phyloP scores from a whole-genome alignment of 2,888 invertebrate species.

The Melinaea menophilus region DNA sequence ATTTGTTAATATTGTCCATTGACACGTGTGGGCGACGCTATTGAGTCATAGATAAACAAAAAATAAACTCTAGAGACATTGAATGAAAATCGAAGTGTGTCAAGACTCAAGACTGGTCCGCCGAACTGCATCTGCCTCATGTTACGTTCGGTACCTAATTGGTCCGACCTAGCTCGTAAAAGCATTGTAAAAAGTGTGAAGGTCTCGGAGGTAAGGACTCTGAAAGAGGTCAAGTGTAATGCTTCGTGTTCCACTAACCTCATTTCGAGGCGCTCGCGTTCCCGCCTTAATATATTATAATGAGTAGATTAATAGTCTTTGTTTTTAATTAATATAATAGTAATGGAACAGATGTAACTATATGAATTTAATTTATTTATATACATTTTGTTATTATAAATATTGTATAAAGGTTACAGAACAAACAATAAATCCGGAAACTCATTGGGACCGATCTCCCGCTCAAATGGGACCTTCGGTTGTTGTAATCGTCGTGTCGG shows the following conservation, averaged over 20 bases:
- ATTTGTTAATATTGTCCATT: conserved; percentile 11
- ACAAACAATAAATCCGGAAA: conserved; percentile 50
- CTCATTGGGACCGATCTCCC: conserved; percentile 37
- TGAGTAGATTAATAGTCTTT: conserved; percentile 50
- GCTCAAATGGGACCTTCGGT: conserved; percentile 68
- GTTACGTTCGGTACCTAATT: conserved; percentile 68
- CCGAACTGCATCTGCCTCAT: conserved; percentile 42
- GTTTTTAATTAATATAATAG: conserved; percentile 25
- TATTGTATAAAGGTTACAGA: background rate
- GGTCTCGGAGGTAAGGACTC: conserved; percentile 77
- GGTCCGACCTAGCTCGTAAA: conserved; percentile 75
- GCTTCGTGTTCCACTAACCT: conserved; percentile 75
- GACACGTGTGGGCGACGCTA: conserved; percentile 27
- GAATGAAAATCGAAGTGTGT: conserved; percentile 61
- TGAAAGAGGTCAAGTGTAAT: conserved; percentile 78
- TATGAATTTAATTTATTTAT: conserved; percentile 5
- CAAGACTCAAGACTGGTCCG: conserved; percentile 55
- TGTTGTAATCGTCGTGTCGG: conserved; percentile 63
- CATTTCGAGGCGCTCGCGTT: conserved; percentile 60
- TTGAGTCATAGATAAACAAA: conserved; percentile 39
- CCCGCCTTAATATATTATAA: conserved; percentile 58
- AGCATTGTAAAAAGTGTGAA: conserved; percentile 76
- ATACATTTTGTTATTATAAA: background rate
- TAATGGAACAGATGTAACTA: conserved; percentile 1
- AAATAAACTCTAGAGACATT: conserved; percentile 58